Evolutionary conservation across 2,113 vertebrate genomes (phyloP).

Genomic region (Xiphias gladius): DNA sequence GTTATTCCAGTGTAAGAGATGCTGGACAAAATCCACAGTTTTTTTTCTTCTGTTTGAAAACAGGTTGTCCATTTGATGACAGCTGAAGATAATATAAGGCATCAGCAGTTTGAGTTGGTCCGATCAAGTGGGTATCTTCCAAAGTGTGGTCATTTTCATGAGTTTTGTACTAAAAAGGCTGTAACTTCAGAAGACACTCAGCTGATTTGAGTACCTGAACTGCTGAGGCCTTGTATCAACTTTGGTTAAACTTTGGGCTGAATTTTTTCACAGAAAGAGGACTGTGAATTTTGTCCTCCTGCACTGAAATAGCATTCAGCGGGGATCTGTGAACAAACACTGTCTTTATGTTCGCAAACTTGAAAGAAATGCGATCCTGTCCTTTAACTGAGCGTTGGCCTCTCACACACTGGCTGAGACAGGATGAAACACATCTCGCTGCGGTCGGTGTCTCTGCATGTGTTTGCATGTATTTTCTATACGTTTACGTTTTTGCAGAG

Average conservation of each 20-base stretch:
- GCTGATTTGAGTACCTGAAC: no score
- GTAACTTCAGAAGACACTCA: neutral
- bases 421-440: constrained; percentile 31
- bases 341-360: neutral
- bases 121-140: neutral
- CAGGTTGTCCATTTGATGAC: neutral
- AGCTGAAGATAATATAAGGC: neutral
- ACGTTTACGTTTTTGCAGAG: neutral
- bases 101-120: neutral
- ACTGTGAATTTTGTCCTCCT: neutral
- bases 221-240: neutral
- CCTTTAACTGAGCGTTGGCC: constrained; percentile 5
- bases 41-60: no score
- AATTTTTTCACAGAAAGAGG: neutral
- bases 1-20: no score
- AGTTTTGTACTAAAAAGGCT: neutral
- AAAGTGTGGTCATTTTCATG: neutral
- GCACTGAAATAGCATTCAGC: neutral
- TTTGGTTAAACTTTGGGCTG: no score
- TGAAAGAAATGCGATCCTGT: neutral
- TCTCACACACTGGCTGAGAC: neutral
- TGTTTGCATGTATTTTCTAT: constrained; percentile 16
- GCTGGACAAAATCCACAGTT: no score
- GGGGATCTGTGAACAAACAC: neutral
- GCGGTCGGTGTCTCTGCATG: constrained; percentile 7